Base-by-base conservation (phyloP, 2,888 invertebrate species). In the Seira musarum region DNA sequence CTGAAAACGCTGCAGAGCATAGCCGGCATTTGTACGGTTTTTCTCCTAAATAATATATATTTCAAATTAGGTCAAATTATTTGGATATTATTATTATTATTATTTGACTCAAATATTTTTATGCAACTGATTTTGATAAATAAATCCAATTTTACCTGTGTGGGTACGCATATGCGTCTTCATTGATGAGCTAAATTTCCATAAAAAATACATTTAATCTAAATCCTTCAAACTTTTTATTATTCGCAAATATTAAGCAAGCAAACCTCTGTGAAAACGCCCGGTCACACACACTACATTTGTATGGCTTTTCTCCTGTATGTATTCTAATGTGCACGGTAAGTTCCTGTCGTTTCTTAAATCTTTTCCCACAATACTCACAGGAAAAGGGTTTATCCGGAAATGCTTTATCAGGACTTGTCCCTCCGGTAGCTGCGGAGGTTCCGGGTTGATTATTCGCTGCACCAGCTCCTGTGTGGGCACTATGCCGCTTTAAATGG, bases 191-290 rank as follows among this genome's bases (percentile, higher is more conserved):
- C 74, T n/a, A n/a, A n/a, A n/a, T n/a, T n/a, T n/a, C n/a, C n/a
- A n/a, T n/a, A n/a, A n/a, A n/a, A n/a, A n/a, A n/a, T n/a, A n/a
- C n/a, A n/a, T n/a, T n/a, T n/a, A n/a, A n/a, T n/a, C n/a, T n/a
- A n/a, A n/a, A n/a, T n/a, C n/a, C n/a, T n/a, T n/a, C n/a, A n/a
- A n/a, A n/a, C n/a, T n/a, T n/a, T n/a, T n/a, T n/a, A n/a, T n/a
- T n/a, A n/a, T n/a, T n/a, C n/a, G n/a, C n/a, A n/a, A n/a, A n/a
- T n/a, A n/a, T n/a, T n/a, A n/a, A n/a, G n/a, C n/a, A n/a, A n/a
- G n/a, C n/a, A n/a, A n/a, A n/a, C n/a, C n/a, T 74, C 30, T 82
- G 82, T 10, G 82, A 82, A 40, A 82, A 82, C 24, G 73, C 81
- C 0, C 81, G 72, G 40, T 77, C 81, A 25, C 82, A 82, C 30